Evolutionary conservation across 2,113 vertebrate species (phyloP).

Genomic region (Hippocampus mohnikei): DNA sequence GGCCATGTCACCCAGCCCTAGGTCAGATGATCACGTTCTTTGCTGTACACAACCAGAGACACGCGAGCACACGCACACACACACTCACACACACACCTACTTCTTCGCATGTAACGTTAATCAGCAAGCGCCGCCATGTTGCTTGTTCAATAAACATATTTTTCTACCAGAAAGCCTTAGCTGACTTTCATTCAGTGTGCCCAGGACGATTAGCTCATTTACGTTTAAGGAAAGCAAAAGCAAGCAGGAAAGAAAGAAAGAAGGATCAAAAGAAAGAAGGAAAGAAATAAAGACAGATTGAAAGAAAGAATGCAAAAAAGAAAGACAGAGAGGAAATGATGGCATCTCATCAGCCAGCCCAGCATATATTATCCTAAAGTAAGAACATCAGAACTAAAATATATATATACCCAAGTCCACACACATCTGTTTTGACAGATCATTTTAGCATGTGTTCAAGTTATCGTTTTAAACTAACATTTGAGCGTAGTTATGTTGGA

Average conservation of each 20-base stretch:
- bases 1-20: not conserved
- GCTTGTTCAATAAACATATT: slow-evolving; percentile 88
- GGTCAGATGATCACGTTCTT: slow-evolving; percentile 46
- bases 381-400: not conserved
- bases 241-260: not conserved
- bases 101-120: slow-evolving; percentile 44
- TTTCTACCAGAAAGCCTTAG: slow-evolving; percentile 81
- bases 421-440: no score
- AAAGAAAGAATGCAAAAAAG: not conserved
- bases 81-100: slow-evolving; percentile 2
- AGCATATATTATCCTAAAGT: not conserved
- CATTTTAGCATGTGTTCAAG: not conserved
- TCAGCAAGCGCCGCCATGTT: slow-evolving; percentile 63
- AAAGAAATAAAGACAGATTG: not conserved
- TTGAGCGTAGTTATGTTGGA: not conserved
- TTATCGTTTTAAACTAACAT: not conserved
- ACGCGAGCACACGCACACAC: not conserved
- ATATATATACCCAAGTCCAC: no score
- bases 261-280: not conserved
- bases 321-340: not conserved
- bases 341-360: not conserved
- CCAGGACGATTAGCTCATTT: not conserved
- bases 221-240: slow-evolving; percentile 8
- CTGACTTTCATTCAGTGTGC: slow-evolving; percentile 54
- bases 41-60: slow-evolving; percentile 4